Percentiles rank a stretch among this genome's conserved stretches.
These are phyloP conservation scores for Acheta domesticus DNA, from an alignment of 2,888 invertebrate genomes.

Conservation along the genomic window DNA sequence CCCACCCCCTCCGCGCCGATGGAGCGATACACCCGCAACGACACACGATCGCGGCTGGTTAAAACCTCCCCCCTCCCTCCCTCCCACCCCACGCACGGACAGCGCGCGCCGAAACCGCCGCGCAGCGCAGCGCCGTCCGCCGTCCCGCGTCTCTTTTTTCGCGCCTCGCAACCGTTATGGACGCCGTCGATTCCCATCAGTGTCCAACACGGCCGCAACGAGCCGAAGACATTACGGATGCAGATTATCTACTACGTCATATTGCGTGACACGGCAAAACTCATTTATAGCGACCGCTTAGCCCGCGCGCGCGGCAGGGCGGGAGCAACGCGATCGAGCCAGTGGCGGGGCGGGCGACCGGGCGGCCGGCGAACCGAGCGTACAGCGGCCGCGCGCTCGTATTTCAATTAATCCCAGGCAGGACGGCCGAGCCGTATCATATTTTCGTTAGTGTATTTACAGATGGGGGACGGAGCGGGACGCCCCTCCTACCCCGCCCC, in stretches of 20 bases:
- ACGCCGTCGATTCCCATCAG: slow-evolving; percentile 11
- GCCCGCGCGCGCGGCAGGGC: not conserved
- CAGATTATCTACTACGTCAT: slow-evolving; percentile 18
- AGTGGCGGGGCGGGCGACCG: not conserved
- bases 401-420: slow-evolving; percentile 9
- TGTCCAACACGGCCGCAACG: not conserved
- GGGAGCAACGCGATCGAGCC: not conserved
- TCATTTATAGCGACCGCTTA: slow-evolving; percentile 5
- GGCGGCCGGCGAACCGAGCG: not conserved
- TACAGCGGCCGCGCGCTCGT: not conserved
- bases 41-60: not conserved
- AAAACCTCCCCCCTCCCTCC: not conserved
- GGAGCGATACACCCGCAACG: not conserved
- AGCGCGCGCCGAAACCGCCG: not conserved
- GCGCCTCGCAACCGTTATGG: not conserved
- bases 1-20: not conserved
- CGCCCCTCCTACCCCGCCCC: not conserved
- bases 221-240: slow-evolving; percentile 9
- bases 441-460: slow-evolving; percentile 18
- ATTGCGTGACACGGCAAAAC: slow-evolving; percentile 4
- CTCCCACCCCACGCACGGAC: not conserved
- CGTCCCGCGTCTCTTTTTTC: not conserved
- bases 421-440: not conserved
- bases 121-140: not conserved
- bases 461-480: not conserved